A percentile compares a stretch with the other conserved stretches of the same genome.
phyloP scores from a whole-genome alignment of 2,888 invertebrate species.

The Pristionchus entomophagus region DNA sequence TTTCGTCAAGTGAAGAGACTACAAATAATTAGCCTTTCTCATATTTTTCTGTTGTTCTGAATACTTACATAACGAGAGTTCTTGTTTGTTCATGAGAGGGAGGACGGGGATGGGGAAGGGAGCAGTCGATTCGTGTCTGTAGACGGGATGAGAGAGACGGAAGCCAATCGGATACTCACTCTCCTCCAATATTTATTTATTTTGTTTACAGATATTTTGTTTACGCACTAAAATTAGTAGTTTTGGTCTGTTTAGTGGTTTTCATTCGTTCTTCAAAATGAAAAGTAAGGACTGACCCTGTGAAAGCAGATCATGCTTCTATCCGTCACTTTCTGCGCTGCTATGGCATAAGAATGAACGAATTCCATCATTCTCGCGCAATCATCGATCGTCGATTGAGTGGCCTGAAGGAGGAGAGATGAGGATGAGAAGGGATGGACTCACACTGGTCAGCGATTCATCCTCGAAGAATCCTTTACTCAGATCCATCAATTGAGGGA shows the following conservation, averaged over 20 bases:
- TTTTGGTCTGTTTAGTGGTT: too few relatives aligned
- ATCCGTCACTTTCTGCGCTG: not conserved
- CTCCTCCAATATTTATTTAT: not conserved
- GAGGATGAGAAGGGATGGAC: not conserved
- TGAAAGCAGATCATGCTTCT: not conserved
- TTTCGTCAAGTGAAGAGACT: not conserved
- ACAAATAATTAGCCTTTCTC: not conserved
- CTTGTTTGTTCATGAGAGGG: not conserved
- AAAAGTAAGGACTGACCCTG: not conserved
- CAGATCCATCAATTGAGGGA: not conserved
- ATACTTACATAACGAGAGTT: not conserved
- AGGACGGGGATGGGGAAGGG: not conserved
- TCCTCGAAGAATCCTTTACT: not conserved
- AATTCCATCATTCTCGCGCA: not conserved
- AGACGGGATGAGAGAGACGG: slow-evolving; percentile 1
- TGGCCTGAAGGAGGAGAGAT: not conserved
- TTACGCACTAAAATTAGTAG: too few relatives aligned
- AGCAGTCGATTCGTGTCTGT: not conserved
- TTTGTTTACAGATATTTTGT: too few relatives aligned
- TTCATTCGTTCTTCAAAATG: not conserved
- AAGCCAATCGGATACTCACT: not conserved
- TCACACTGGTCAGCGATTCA: not conserved
- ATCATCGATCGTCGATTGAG: not conserved
- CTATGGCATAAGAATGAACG: not conserved
- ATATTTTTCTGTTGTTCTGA: too few relatives aligned